Base-by-base conservation (phyloP, 1,140 invertebrate genomes). In the Paralvinella palmiformis region DNA sequence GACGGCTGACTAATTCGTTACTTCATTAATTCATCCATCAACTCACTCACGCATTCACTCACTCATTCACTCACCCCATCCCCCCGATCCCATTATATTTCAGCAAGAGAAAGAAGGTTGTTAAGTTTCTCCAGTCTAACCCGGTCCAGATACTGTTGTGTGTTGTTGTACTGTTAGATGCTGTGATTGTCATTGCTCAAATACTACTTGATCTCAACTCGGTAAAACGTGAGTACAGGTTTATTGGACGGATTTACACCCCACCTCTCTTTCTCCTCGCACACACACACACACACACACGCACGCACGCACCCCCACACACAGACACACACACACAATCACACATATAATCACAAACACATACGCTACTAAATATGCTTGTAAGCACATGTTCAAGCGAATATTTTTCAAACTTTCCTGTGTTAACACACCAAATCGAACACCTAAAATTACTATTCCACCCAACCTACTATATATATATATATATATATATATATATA, bases 151-250 rank as follows among this genome's bases (percentile, higher is more conserved):
- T 67, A 17, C 36, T 67, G 36, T 36, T 67, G 3, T 63, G 50
- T 41, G 35, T 67, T 20, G 44, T 63, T 29, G 65, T 67, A 13
- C 55, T 67, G 31, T 41, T 67, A 22, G 65, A 67, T 33, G 65
- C 65, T n/a, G 65, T 61, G 5, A 67, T 67, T 35, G 65, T 67
- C 32, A 67, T 67, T 41, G 65, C 65, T 6, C 61, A 66, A 44
- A 63, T 66, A 27, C 35, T 66, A 10, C 61, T 66, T 1, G 65
- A 66, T 29, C 52, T 66, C 20, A 33, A 66, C 37, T 63, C 65
- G 3, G 55, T 66, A 33, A 66, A 63, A 63, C 52, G 65, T 66
- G 22, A 10, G 48, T 57, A 20, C 10, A 5, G 10, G 3, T n/a
- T 27, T 17, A 4, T 5, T 6, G 20, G 27, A n/a, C 44, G 27